These are phyloP conservation scores for Drosophila quasianomalipes DNA, from an alignment of 2,888 invertebrate genomes.

Conservation along the genomic window DNA sequence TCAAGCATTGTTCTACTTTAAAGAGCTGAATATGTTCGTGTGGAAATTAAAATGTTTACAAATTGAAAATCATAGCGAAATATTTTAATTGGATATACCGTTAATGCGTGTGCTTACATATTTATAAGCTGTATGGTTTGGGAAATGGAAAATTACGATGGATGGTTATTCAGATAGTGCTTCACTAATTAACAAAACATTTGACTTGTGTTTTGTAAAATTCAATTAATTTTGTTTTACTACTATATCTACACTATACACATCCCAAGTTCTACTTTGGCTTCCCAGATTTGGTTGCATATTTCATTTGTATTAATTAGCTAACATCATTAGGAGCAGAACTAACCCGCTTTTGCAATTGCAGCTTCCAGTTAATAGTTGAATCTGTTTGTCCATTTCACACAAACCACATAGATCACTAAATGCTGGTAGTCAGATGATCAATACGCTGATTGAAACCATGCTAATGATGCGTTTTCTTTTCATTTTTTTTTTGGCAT, in stretches of 20 bases:
- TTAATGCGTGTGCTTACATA: slow-evolving; percentile 29
- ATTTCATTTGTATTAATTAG: slow-evolving; percentile 73
- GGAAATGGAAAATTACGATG: neutral
- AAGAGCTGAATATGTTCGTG: slow-evolving; percentile 27
- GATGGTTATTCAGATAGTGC: neutral
- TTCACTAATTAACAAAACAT: neutral
- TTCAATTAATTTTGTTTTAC: neutral
- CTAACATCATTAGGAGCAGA: slow-evolving; percentile 58
- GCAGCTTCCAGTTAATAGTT: slow-evolving; percentile 30
- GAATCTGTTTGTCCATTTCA: slow-evolving; percentile 10
- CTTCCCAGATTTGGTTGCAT: slow-evolving; percentile 2
- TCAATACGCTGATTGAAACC: slow-evolving; percentile 74
- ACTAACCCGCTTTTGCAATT: slow-evolving; percentile 68
- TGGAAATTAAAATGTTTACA: slow-evolving; percentile 57
- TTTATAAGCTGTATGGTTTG: neutral
- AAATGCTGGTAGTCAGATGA: slow-evolving; percentile 72
- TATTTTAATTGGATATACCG: slow-evolving; percentile 72
- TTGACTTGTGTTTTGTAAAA: neutral
- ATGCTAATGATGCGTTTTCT: slow-evolving; percentile 71
- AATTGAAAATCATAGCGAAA: slow-evolving; percentile 69
- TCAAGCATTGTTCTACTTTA: slow-evolving; percentile 41
- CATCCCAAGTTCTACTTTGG: neutral
- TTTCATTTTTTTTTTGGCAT: slow-evolving; percentile 60
- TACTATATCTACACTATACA: neutral
- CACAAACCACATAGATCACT: slow-evolving; percentile 28